Evolutionary conservation across 1,140 invertebrate species (phyloP).

Genomic region (Macrobrachium nipponense): DNA sequence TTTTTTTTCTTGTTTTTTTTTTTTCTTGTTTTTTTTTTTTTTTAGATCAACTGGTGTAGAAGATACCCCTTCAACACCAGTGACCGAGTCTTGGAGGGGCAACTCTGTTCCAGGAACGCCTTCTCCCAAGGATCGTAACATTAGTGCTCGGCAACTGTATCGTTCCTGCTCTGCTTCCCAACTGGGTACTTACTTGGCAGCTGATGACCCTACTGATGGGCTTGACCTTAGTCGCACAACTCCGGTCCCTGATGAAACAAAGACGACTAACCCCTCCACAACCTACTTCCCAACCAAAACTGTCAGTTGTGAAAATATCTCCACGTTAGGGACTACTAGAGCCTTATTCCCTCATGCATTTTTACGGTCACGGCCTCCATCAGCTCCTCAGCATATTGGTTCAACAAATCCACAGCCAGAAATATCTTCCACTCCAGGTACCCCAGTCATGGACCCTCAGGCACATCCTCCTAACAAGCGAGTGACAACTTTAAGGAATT

Average conservation of each 20-base stretch:
- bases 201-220: conserved; percentile 82
- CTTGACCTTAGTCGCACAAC: conserved; percentile 73
- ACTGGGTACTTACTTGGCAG: conserved; percentile 76
- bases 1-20: no score
- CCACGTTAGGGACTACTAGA: conserved; percentile 69
- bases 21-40: not conserved
- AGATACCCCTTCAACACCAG: conserved; percentile 12
- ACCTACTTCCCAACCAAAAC: conserved; percentile 73
- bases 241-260: conserved; percentile 9
- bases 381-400: not conserved
- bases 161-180: conserved; percentile 82
- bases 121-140: conserved; percentile 43
- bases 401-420: not conserved
- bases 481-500: conserved; percentile 34
- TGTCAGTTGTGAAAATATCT: conserved; percentile 76
- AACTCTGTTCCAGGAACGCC: conserved; percentile 51
- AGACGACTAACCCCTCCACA: conserved; percentile 64
- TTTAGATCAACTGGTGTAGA: conserved; percentile 18
- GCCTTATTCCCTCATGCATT: conserved; percentile 83
- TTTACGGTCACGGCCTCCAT: conserved; percentile 74
- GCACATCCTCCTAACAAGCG: conserved; percentile 10
- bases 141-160: conserved; percentile 71
- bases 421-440: not conserved
- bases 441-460: conserved; percentile 21
- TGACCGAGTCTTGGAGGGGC: conserved; percentile 30